Evolutionary conservation across 2,797 vertebrate species (phyloP).

Genomic region (Lateolabrax maculatus): DNA sequence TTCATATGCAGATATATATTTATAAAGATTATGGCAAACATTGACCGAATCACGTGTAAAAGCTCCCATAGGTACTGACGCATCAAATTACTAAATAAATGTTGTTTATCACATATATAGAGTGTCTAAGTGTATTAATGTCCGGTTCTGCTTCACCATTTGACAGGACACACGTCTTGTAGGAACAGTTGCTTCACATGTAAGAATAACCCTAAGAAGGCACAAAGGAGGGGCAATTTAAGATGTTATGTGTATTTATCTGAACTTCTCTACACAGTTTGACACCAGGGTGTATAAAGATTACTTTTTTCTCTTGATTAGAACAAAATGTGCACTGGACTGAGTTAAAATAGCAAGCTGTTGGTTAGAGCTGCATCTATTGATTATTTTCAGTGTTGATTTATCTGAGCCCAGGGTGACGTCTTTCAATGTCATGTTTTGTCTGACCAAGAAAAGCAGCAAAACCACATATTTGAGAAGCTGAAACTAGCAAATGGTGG

Average conservation of each 20-base stretch:
- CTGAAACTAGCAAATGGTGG: neutral
- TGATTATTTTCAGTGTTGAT: neutral
- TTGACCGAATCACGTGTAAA: neutral
- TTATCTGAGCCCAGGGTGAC: neutral
- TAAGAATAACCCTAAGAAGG: neutral
- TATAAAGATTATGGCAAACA: conserved; percentile 11
- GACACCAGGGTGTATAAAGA: neutral
- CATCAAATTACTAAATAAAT: neutral
- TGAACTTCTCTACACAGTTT: neutral
- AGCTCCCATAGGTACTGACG: neutral
- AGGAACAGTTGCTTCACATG: neutral
- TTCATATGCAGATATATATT: too few species aligned
- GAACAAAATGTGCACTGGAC: neutral
- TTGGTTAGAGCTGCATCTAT: neutral
- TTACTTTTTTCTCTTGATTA: neutral
- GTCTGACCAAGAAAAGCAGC: neutral
- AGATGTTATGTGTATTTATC: neutral
- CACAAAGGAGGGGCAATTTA: neutral
- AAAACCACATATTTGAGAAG: too few species aligned
- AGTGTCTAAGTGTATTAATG: neutral
- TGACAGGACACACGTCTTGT: neutral
- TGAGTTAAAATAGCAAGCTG: neutral
- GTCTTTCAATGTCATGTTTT: neutral
- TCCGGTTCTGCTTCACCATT: neutral
- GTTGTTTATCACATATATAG: neutral